Base-by-base conservation (phyloP, 2,888 invertebrate species). In the Drosophila infuscata region DNA sequence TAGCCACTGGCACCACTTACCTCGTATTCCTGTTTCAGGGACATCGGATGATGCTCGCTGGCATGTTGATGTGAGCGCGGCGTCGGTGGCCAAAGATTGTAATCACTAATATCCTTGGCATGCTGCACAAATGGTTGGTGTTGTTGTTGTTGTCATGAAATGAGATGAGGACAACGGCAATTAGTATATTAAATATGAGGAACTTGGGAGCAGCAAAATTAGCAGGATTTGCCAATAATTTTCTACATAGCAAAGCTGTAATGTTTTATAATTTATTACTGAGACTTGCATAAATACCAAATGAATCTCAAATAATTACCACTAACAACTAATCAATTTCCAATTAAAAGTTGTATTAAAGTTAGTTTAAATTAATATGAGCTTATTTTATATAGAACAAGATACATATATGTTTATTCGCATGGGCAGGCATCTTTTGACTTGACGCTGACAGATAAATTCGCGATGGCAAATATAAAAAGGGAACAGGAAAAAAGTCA, bases 1-100 rank as follows among this genome's bases (percentile, higher is more conserved):
- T 53, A 69, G 41, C 41, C 62, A 56, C 76, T 53, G 49, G 66
- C 48, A 53, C 29, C 74, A 76, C 74, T 66, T 84, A 93, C 93
- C 93, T 93, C 93, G 83, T 93, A 93, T 87, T 93, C 93, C 91
- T 93, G 93, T 74, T 93, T 93, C 90, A 93, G 91, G 68, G 93
- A 91, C 93, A 93, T 93, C 83, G 85, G 91, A 65, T 86, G 85
- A 72, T 86, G 85, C 63, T 86, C 85, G 79, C 91, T 86, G 76
- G 85, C 85, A 88, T 90, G 85, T 71, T 86, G 85, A 81, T 93
- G 92, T 72, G 92, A 92, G 79, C 93, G 91, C 72, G 93, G 87
- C 71, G 91, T 88, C 63, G 92, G 92, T 38, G 93, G 93, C 93
- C 93, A 93, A 77, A 92, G 92, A 89, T 92, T 93, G 82, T 93